Evolutionary conservation across 2,888 invertebrate genomes (phyloP).

Genomic region (Pyrrhia umbra): DNA sequence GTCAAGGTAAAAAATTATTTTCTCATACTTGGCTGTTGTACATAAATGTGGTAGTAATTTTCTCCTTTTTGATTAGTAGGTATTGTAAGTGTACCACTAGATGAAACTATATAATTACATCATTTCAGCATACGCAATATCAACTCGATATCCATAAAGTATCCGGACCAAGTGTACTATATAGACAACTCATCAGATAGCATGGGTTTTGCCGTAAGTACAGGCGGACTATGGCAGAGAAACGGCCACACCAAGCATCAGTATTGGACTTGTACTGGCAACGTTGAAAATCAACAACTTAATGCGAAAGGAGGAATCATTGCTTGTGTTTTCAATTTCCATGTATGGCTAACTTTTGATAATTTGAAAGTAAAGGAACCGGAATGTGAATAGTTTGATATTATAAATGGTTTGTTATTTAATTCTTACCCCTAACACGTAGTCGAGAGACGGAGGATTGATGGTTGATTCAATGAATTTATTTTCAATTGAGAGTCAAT

Average conservation of each 20-base stretch:
- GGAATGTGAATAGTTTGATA: constrained; percentile 58
- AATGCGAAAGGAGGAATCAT: constrained; percentile 67
- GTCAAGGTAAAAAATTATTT: too few species aligned
- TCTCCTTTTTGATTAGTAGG: too few species aligned
- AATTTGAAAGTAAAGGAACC: constrained; percentile 80
- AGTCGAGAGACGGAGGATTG: too few species aligned
- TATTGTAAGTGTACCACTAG: too few species aligned
- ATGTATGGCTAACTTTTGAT: constrained; percentile 76
- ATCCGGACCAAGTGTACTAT: constrained; percentile 63
- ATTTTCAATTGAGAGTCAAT: too few species aligned
- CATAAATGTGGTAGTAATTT: too few species aligned
- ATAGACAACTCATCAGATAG: constrained; percentile 69
- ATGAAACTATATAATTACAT: background rate
- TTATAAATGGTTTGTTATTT: constrained; percentile 1
- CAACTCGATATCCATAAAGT: constrained; percentile 75
- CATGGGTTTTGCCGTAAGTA: constrained; percentile 76
- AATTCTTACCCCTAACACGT: background rate
- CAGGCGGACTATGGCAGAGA: constrained; percentile 74
- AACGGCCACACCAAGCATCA: constrained; percentile 55
- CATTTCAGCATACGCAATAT: constrained; percentile 74
- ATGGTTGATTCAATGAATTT: too few species aligned
- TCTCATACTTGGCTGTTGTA: too few species aligned
- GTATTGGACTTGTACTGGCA: constrained; percentile 76
- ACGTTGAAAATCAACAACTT: constrained; percentile 64
- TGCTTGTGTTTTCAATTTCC: constrained; percentile 70